Evolutionary conservation across 2,888 invertebrate genomes (phyloP).

Genomic region (Sceliomorpha sp.): DNA sequence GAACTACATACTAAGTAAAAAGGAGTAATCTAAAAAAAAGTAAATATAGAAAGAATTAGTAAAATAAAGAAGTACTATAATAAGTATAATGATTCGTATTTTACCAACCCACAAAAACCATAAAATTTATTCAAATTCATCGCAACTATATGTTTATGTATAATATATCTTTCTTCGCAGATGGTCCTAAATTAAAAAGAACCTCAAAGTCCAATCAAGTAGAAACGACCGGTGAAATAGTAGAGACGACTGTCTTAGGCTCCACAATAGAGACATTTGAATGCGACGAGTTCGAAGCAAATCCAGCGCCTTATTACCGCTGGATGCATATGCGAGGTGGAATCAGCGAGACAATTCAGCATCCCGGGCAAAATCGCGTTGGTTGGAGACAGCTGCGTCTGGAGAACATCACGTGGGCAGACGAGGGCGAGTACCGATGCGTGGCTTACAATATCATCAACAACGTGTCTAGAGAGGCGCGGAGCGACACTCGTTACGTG

Average conservation of each 20-base stretch:
- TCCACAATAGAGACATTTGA: conserved; percentile 80
- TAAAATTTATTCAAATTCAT: too few species aligned
- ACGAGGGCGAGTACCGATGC: conserved; percentile 83
- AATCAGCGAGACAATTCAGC: conserved; percentile 68
- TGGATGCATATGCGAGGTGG: conserved; percentile 79
- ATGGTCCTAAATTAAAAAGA: conserved; percentile 76
- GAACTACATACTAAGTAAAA: too few species aligned
- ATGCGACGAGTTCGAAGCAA: conserved; percentile 82
- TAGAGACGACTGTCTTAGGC: conserved; percentile 79
- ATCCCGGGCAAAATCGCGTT: conserved; percentile 70
- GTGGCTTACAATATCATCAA: conserved; percentile 82
- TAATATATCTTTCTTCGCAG: too few species aligned
- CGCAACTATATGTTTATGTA: too few species aligned
- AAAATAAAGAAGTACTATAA: too few species aligned
- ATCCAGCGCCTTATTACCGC: conserved; percentile 82
- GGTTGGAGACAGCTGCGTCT: conserved; percentile 78
- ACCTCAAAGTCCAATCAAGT: conserved; percentile 59
- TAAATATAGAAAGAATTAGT: too few species aligned
- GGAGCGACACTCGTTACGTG: conserved; percentile 69
- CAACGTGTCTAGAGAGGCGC: conserved; percentile 75
- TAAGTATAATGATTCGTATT: too few species aligned
- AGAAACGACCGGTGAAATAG: conserved; percentile 65
- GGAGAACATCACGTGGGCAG: conserved; percentile 82
- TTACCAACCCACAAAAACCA: background rate
- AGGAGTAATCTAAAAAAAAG: too few species aligned